Evolutionary conservation across 2,797 vertebrate species (phyloP).

Genomic region (Bradypodion ventrale): DNA sequence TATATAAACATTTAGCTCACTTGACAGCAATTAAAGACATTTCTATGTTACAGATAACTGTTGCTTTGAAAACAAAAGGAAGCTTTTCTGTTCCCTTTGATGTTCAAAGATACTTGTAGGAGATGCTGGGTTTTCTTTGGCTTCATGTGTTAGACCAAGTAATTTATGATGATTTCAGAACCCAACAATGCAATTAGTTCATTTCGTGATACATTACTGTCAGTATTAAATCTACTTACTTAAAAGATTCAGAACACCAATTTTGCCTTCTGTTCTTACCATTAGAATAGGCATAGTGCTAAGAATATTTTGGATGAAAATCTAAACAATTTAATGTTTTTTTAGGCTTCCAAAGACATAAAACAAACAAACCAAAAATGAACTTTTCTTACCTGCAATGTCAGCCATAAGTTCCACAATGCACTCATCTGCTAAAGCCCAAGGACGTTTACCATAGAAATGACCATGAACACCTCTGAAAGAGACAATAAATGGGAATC

Average conservation of each 20-base stretch:
- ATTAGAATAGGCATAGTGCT: not conserved
- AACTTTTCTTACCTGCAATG: conserved; percentile 83
- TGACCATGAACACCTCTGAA: conserved; percentile 89
- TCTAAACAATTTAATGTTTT: not conserved
- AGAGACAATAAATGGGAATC: conserved; percentile 33
- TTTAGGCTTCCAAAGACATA: not conserved
- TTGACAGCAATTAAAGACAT: conserved; percentile 1
- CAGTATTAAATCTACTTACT: conserved; percentile 18
- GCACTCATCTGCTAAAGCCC: conserved; percentile 88
- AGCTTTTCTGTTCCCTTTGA: conserved; percentile 34
- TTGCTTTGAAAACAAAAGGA: conserved; percentile 40
- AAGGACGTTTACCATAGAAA: conserved; percentile 81
- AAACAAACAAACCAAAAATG: not conserved
- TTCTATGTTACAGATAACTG: not conserved
- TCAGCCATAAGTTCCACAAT: conserved; percentile 84
- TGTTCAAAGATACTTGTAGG: conserved; percentile 23
- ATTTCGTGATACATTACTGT: conserved; percentile 36
- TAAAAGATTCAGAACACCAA: not conserved
- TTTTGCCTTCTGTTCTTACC: not conserved
- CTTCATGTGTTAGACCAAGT: conserved; percentile 24
- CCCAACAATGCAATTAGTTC: conserved; percentile 44
- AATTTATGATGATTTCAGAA: conserved; percentile 49
- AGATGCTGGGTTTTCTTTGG: conserved; percentile 31
- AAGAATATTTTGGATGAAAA: not conserved
- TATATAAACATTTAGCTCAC: not conserved